Base-by-base conservation (phyloP, 1,140 invertebrate genomes). In the Caenorhabditis inopinata region DNA sequence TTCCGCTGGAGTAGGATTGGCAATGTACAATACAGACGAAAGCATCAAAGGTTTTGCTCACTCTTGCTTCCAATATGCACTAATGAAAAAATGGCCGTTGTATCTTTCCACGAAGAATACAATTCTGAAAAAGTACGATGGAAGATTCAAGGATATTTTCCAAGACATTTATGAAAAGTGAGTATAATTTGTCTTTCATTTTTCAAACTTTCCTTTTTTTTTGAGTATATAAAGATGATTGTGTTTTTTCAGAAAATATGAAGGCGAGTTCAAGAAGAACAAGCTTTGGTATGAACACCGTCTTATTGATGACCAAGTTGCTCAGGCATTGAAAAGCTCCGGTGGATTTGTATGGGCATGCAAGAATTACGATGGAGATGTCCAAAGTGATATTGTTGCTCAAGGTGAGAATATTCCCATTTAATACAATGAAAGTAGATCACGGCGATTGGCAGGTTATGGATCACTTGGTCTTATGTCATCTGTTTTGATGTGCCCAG, bases 281-380 rank as follows among this genome's bases (percentile, higher is more conserved):
- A 92, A 93, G 11, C 93, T 98, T 78, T 97, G 95, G 95, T 99
- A 98, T 88, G 96, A 98, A 89, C 96, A 99, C 90, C 92, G 97
- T 73, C 90, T 98, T 23, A 98, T 87, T 68, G 97, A 99, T 89
- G 96, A 99, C 87, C 79, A 80, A 38, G 96, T 99, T 2, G 97
- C 97, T 16, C 96, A 97, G 89, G 93, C 93, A 6, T 95, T 99
- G 94, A 99, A 99, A 89, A 95, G 95, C 1, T 94, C 96, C 83
- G 97, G 97, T 84, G 96, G 96, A 75, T 99, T 98, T 90, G 96
- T 99, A 0, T 99, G 97, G 96, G 95, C 96, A 23, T 95, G 96
- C 90, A 99, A 99, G 89, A 99, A 99, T 89, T 99, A 99, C 88
- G 97, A 99, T 89, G 97, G 97, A 42, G 97, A 99, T 91, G 97